Conservation (phyloP, 2,888 invertebrate genomes). For the Eristalis tenax region DNA sequence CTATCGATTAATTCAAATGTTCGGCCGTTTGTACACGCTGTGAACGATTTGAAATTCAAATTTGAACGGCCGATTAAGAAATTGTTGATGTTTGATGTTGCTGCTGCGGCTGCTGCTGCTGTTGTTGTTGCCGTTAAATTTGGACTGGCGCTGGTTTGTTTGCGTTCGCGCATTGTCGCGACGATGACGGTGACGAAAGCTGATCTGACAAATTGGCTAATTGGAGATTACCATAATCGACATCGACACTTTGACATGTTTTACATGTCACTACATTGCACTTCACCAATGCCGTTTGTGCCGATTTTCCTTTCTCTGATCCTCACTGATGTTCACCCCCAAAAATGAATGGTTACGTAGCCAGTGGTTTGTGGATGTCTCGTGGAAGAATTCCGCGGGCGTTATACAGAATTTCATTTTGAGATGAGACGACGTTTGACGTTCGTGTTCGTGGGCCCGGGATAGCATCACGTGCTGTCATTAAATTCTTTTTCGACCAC, state of each 20-base stretch:
- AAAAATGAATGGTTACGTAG: background rate
- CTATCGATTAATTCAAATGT: conserved; percentile 69
- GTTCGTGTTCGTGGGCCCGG: conserved; percentile 24
- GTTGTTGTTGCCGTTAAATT: conserved; percentile 13
- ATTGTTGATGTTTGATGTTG: conserved; percentile 29
- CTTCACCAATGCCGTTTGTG: background rate
- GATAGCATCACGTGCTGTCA: conserved; percentile 60
- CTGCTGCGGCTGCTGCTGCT: background rate
- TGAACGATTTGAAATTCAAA: conserved; percentile 71
- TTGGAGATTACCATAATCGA: conserved; percentile 67
- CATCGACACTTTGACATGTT: background rate
- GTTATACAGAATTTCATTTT: conserved; percentile 29
- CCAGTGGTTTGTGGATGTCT: background rate
- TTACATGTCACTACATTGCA: background rate
- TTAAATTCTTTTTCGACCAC: background rate
- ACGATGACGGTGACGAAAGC: conserved; percentile 49
- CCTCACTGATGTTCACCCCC: background rate
- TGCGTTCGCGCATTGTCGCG: conserved; percentile 28
- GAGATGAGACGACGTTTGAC: background rate
- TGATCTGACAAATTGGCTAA: conserved; percentile 67
- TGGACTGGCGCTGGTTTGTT: conserved; percentile 9
- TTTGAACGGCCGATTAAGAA: conserved; percentile 66
- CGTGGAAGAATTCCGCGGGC: background rate
- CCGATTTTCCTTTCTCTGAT: background rate
- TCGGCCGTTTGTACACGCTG: conserved; percentile 63